Evolutionary conservation across 2,113 vertebrate species (phyloP).

Genomic region (Emydocephalus ijimae): DNA sequence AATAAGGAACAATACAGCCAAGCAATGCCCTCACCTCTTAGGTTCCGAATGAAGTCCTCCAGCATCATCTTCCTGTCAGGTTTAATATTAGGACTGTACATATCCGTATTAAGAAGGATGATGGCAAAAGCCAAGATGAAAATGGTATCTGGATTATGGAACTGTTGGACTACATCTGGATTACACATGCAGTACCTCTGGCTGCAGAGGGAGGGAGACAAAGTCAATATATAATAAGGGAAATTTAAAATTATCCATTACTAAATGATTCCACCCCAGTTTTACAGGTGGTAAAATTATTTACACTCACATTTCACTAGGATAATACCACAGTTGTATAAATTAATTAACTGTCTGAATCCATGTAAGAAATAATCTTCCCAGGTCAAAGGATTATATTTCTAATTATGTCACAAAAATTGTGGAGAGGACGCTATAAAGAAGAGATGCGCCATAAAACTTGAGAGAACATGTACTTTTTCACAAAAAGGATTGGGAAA

Average conservation of each 20-base stretch:
- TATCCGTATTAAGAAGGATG: constrained; percentile 98
- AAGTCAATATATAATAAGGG: not conserved
- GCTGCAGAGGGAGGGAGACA: constrained; percentile 69
- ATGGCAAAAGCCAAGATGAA: constrained; percentile 98
- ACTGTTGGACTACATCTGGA: constrained; percentile 97
- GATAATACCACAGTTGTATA: not conserved
- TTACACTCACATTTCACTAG: not conserved
- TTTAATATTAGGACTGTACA: constrained; percentile 99
- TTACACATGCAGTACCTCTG: constrained; percentile 99
- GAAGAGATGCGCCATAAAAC: not conserved
- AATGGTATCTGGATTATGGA: constrained; percentile 99
- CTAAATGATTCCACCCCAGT: not conserved
- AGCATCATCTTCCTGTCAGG: constrained; percentile 99
- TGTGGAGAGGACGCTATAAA: not conserved
- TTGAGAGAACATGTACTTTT: not conserved
- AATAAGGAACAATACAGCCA: not conserved
- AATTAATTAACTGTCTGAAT: not conserved
- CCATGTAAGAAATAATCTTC: not conserved
- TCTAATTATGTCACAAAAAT: not conserved
- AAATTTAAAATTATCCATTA: not conserved
- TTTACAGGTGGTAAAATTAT: not conserved
- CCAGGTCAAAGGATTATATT: not conserved
- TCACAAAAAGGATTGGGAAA: not conserved
- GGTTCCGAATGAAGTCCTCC: constrained; percentile 97
- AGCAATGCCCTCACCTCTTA: constrained; percentile 81